Evolutionary conservation across 2,113 vertebrate species (phyloP).

Genomic region (Hippocampus guttulatus): DNA sequence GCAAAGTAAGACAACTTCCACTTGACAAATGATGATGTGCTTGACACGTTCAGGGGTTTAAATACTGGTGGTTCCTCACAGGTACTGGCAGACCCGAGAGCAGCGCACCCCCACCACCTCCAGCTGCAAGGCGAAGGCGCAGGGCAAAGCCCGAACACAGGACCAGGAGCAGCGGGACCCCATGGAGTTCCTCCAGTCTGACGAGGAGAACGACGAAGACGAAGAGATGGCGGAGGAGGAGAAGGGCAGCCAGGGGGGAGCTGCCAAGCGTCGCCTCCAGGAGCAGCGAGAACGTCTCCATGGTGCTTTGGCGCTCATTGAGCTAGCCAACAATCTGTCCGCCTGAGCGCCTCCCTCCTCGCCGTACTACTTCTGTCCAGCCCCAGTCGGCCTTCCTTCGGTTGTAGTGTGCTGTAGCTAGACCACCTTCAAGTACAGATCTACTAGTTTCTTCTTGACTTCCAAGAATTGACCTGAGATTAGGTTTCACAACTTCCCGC

Average conservation of each 20-base stretch:
- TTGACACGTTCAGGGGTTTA: not conserved
- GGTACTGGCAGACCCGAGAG: slow-evolving; percentile 92
- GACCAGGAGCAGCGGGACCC: slow-evolving; percentile 98
- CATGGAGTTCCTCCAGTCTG: slow-evolving; percentile 87
- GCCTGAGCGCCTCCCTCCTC: slow-evolving; percentile 71
- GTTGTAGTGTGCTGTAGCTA: slow-evolving; percentile 46
- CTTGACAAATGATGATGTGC: not conserved
- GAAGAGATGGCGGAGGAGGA: slow-evolving; percentile 70
- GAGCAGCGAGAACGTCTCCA: slow-evolving; percentile 95
- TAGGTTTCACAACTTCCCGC: slow-evolving; percentile 25
- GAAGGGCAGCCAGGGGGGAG: slow-evolving; percentile 62
- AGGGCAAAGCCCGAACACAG: slow-evolving; percentile 71
- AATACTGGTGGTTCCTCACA: slow-evolving; percentile 38
- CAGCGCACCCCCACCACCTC: slow-evolving; percentile 78
- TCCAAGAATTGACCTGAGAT: slow-evolving; percentile 38
- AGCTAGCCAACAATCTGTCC: slow-evolving; percentile 93
- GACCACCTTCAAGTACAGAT: slow-evolving; percentile 41
- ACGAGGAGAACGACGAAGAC: slow-evolving; percentile 86
- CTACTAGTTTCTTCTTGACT: slow-evolving; percentile 36
- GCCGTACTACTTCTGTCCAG: slow-evolving; percentile 11
- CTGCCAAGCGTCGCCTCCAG: slow-evolving; percentile 82
- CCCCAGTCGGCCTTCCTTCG: slow-evolving; percentile 47
- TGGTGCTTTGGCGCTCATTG: slow-evolving; percentile 90
- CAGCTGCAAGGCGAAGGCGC: slow-evolving; percentile 78
- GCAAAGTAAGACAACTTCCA: slow-evolving; percentile 78